Evolutionary conservation across 1,140 invertebrate genomes (phyloP).

Genomic region (Pararge aegeria): DNA sequence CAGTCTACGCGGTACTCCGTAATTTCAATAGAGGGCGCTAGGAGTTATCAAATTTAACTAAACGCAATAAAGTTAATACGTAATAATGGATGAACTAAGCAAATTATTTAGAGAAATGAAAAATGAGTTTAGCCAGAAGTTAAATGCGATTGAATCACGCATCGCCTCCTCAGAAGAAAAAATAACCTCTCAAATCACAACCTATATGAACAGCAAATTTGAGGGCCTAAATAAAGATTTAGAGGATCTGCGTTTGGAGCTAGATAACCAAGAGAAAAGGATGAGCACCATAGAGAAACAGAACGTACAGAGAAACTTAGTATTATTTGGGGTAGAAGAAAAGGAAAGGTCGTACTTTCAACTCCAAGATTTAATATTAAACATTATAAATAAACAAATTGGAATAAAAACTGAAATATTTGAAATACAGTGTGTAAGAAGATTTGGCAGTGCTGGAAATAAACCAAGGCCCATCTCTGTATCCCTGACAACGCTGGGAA

Average conservation of each 20-base stretch:
- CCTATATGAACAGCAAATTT: not conserved
- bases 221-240: not conserved
- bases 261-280: not conserved
- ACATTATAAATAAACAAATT: not conserved
- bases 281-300: not conserved
- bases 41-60: no score
- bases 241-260: not conserved
- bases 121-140: no score
- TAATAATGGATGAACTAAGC: no score
- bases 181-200: not conserved
- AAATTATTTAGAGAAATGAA: no score
- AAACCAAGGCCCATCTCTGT: not conserved
- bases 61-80: no score
- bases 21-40: no score
- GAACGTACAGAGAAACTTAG: not conserved
- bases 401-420: not conserved
- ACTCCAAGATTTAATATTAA: not conserved
- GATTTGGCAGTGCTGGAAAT: not conserved
- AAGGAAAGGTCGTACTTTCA: not conserved
- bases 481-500: not conserved
- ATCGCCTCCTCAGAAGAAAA: not conserved
- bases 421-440: not conserved
- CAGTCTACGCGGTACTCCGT: no score
- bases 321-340: not conserved
- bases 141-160: no score